phyloP scores from a whole-genome alignment of 2,797 vertebrate genomes.

The Zonotrichia albicollis region DNA sequence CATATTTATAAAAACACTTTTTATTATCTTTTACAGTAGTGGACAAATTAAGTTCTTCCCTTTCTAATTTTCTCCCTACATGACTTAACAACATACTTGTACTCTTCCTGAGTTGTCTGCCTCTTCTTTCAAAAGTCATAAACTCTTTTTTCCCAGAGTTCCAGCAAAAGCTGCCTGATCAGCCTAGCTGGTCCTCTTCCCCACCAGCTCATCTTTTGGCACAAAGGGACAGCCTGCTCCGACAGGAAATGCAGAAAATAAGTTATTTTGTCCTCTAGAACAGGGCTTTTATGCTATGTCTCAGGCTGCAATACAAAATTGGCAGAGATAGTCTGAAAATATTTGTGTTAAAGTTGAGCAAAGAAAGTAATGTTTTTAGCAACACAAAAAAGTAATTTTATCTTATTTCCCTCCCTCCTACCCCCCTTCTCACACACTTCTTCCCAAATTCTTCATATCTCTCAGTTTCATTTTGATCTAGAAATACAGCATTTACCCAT shows the following conservation, averaged over 20 bases:
- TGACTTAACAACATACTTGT: background rate
- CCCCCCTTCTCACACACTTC: background rate
- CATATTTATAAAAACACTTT: background rate
- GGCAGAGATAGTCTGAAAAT: background rate
- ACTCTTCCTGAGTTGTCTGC: background rate
- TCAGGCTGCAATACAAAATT: background rate
- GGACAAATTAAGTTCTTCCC: background rate
- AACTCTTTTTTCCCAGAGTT: background rate
- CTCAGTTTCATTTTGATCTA: background rate
- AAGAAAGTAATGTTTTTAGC: background rate
- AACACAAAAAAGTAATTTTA: background rate
- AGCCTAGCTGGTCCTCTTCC: background rate
- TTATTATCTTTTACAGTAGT: background rate
- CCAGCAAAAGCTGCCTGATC: background rate
- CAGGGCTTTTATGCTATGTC: background rate
- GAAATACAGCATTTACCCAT: constrained; percentile 1
- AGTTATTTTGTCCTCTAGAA: background rate
- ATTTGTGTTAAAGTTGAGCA: constrained; percentile 22
- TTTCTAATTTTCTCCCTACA: background rate
- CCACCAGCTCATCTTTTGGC: background rate
- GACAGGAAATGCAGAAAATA: background rate
- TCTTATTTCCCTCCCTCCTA: background rate
- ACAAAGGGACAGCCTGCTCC: background rate
- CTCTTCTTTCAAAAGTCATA: background rate
- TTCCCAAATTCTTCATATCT: background rate